Base-by-base conservation (phyloP, 2,888 invertebrate species). In the Lymantria dispar region DNA sequence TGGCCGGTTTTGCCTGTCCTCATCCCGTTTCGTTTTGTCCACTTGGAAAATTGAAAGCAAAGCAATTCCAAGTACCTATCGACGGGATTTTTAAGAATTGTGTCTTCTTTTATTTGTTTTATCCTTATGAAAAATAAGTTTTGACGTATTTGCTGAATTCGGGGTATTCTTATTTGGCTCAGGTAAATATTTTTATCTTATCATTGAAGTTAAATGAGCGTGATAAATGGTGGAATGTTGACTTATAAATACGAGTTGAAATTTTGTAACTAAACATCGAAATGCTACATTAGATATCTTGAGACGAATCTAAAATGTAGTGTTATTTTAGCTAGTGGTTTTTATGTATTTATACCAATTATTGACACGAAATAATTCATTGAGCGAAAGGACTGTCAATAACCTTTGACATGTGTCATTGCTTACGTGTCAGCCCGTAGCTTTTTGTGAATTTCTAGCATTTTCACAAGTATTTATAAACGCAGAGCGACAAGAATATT, bases 371-470 rank as follows among this genome's bases (percentile, higher is more conserved):
- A 38, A 38, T 38, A 12, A 12, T 12, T n/a, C 13, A 72, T 72
- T 70, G 58, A 68, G 64, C 71, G 76, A 78, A 77, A 79, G 76
- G 75, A 71, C 85, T 88, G 87, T 87, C 88, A 89, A 82, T 91
- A 91, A 89, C 90, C 91, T 91, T 88, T 91, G 91, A 91, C 91
- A 91, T 91, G 87, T 91, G 91, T 91, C 91, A 90, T 75, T 91
- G 91, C 91, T 84, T 91, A 91, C 91, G 91, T 91, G 91, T 91
- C 91, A 83, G 77, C 76, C 67, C 58, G 58, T 62, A 71, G 73
- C 76, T 75, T 77, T 78, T 80, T 77, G 76, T 77, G 62, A 54
- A 68, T 59, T 70, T 70, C 53, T 54, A 52, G 62, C 59, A 61
- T 62, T 64, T 47, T 53, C 52, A 33, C 10, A 33, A 33, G 33